phyloP scores from a whole-genome alignment of 37 sponge, comb jelly and placozoan species.

The Amphimedon queenslandica region DNA sequence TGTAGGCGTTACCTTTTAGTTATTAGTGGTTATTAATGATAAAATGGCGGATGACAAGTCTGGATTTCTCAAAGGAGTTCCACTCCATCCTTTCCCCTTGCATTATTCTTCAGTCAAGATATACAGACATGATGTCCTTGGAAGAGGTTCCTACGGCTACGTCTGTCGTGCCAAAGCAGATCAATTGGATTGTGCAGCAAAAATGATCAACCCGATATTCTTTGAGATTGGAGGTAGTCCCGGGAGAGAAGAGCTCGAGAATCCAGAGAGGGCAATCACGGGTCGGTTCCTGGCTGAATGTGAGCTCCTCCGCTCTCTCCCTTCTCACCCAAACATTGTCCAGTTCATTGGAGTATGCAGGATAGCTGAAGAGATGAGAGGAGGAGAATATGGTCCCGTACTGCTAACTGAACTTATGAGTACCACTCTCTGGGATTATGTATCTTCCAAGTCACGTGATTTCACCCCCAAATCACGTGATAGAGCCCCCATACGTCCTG shows the following conservation, averaged over 20 bases:
- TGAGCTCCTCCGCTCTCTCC: conserved; percentile 21
- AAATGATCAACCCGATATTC: not conserved
- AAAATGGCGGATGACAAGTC: no score
- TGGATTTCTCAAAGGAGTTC: no score
- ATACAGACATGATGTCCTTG: not conserved
- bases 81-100: no score
- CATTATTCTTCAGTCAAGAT: no score
- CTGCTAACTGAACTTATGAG: conserved; percentile 54
- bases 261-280: not conserved
- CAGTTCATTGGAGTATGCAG: conserved; percentile 20
- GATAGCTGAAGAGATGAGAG: conserved; percentile 14
- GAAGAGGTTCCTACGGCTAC: not conserved
- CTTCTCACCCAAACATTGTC: conserved; percentile 35
- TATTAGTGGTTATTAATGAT: no score
- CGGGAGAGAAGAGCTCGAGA: not conserved
- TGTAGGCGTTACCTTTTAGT: no score
- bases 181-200: not conserved
- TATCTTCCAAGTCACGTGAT: not conserved
- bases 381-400: conserved; percentile 14
- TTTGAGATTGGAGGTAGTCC: not conserved
- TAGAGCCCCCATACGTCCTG: not conserved
- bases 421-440: conserved; percentile 12
- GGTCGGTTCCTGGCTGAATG: conserved; percentile 28
- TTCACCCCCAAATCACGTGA: not conserved
- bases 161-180: not conserved